These are phyloP conservation scores for Pedicia rivosa DNA, from an alignment of 2,888 invertebrate genomes.

Conservation along the genomic window DNA sequence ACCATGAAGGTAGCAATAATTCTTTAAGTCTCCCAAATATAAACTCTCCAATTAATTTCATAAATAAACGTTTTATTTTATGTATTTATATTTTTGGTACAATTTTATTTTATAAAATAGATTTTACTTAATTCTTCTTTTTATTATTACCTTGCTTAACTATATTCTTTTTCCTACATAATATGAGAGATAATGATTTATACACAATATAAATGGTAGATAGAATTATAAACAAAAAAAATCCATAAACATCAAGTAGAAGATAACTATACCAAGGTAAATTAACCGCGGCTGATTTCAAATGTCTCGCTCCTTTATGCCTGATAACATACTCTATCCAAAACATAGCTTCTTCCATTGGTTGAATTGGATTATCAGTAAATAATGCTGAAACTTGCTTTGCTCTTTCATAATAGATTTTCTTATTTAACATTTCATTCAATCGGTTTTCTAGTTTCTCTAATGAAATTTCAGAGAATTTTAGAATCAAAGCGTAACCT, in stretches of 20 bases:
- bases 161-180: too few relatives aligned
- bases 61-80: too few relatives aligned
- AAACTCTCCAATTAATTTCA: too few relatives aligned
- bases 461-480: conserved; percentile 4
- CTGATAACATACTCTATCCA: conserved; percentile 42
- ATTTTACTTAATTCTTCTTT: too few relatives aligned
- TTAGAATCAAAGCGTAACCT: conserved; percentile 27
- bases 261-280: conserved; percentile 29
- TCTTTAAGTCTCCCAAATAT: too few relatives aligned
- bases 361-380: conserved; percentile 36
- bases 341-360: conserved; percentile 39
- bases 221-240: conserved; percentile 23
- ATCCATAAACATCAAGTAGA: conserved; percentile 35
- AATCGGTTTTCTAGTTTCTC: not conserved
- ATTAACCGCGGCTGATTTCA: conserved; percentile 28
- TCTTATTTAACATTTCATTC: conserved; percentile 25
- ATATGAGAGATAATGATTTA: too few relatives aligned
- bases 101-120: too few relatives aligned
- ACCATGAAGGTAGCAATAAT: too few relatives aligned
- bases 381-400: conserved; percentile 33
- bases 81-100: too few relatives aligned
- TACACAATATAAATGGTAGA: too few relatives aligned
- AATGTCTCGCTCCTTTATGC: conserved; percentile 27
- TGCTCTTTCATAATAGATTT: conserved; percentile 27
- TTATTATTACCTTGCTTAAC: too few relatives aligned